Base-by-base conservation (phyloP, 2,888 invertebrate genomes). In the Cenopis cana region DNA sequence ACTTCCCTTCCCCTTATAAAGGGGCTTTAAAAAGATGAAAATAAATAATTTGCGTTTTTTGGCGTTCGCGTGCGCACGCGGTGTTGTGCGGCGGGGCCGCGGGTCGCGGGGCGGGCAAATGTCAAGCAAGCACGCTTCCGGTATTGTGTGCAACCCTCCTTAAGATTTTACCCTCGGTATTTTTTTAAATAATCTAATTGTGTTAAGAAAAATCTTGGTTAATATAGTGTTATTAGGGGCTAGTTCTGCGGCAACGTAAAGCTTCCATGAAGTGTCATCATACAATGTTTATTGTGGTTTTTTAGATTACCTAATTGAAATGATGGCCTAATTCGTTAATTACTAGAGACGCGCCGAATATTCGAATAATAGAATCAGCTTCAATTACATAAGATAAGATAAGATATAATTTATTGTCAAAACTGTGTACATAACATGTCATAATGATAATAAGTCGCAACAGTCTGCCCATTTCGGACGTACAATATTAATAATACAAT, bases 31-130 rank as follows among this genome's bases (percentile, higher is more conserved):
- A 91, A 91, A 88, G 81, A 79, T 86, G 82, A 75, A 86, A 85
- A 83, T 86, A 86, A 86, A 87, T 84, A 86, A 89, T 88, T 85
- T 80, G 75, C 59, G 83, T 91, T 92, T 90, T 92, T 92, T 87
- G 81, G 75, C 71, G 77, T 74, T 87, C 91, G 89, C 90, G 93
- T 92, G 91, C 82, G 24, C 24, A 24, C 24, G 24, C 24, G 80
- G 73, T 50, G 33, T 49, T 17, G 49, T 11, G 17, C 18, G 9
- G 24, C 60, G 78, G 81, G 75, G 78, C 79, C 85, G 84, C 84
- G 82, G 46, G 14, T 80, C 78, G 76, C 77, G 78, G 84, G 82
- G 81, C 81, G 85, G 83, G 83, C 79, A 79, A 84, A 88, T 87
- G 88, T 88, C 87, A 86, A 85, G 82, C 79, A 77, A 64, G 81